Evolutionary conservation across 1,140 invertebrate species (phyloP).

Genomic region (Sinella curviseta): DNA sequence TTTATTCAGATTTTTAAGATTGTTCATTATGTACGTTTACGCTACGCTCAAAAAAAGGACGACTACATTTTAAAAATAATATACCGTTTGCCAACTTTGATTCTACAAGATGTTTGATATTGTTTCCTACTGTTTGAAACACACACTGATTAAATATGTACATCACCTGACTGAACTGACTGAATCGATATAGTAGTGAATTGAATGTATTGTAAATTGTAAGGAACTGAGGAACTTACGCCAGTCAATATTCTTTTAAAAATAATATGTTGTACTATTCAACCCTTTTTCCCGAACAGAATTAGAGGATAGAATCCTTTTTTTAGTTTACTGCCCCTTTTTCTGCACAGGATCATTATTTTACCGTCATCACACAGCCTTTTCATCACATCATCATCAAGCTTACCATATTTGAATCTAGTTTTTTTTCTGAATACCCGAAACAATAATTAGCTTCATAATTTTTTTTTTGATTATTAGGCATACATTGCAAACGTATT

Average conservation of each 20-base stretch:
- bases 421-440: not conserved
- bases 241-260: slow-evolving; percentile 20
- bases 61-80: not conserved
- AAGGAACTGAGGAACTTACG: slow-evolving; percentile 20
- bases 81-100: not conserved
- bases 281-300: too few species aligned
- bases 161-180: slow-evolving; percentile 19
- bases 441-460: not conserved
- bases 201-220: slow-evolving; percentile 18
- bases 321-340: too few species aligned
- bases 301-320: too few species aligned
- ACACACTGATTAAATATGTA: slow-evolving; percentile 9
- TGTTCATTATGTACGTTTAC: not conserved
- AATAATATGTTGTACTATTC: too few species aligned
- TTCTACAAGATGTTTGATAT: not conserved
- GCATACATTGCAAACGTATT: not conserved
- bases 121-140: not conserved
- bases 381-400: too few species aligned
- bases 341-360: not conserved
- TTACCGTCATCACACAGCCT: too few species aligned
- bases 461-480: not conserved
- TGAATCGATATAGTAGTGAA: not conserved
- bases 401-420: not conserved
- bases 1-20: not conserved
- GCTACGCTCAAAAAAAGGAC: not conserved